Base-by-base conservation (phyloP, 30 jellyfish, hydroid and myxozoan species). In the Pseudorhiza aurosa region DNA sequence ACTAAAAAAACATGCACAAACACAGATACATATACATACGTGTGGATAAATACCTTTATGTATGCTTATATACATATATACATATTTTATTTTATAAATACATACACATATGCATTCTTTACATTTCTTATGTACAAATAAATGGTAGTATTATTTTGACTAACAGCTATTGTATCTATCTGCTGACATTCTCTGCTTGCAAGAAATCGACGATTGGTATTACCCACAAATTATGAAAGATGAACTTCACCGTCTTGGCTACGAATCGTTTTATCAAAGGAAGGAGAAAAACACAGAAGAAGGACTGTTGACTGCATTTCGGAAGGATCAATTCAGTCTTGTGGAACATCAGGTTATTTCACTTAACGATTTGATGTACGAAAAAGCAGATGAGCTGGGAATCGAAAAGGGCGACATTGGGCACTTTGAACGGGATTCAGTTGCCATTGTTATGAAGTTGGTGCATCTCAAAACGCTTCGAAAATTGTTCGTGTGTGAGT, bases 171-270 rank as follows among this genome's bases (percentile, higher is more conserved):
- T 12, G 12, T 68, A 14, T 4, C 14, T 68, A 8, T 8, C 82
- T 21, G 55, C 82, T 4, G 82, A 68, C 69, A 35, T 68, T 29
- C 21, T 68, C 51, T 68, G 82, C 32, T 68, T 68, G 18, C 82
- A 68, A 68, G 82, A 68, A 43, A 35, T 68, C 7, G 82, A 68
- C 26, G 11, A 45, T 2, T 44, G 82, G 82, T 68, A 68, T 47
- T 47, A 44, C 63, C 24, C 57, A 4, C 56, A 68, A 22, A 50
- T 26, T 22, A 37, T 68, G 22, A 39, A 45, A 45, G 68, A 40
- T 29, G 82, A 68, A 43, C 43, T 68, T 27, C n/a, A 10, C 8
- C 14, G 44, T 8, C 82, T 43, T 24, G 82, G 70, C 25, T 68
- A 68, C 69, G 8, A 27, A 17, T n/a, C 40, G 22, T 14, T 14